phyloP scores from a whole-genome alignment of 92 coral and sea anemone genomes.

The Zoanthus solanderi region DNA sequence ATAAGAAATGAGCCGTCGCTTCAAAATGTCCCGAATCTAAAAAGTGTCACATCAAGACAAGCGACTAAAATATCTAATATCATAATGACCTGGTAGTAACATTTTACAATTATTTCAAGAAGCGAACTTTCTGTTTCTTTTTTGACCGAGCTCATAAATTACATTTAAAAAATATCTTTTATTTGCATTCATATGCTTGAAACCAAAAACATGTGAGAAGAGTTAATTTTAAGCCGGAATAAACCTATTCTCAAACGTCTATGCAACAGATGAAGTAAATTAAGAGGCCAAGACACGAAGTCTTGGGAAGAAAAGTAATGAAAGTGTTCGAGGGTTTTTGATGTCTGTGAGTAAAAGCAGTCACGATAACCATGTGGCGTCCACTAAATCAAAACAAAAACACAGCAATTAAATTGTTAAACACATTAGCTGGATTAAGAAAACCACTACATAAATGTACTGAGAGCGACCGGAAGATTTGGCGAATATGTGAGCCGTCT shows the following conservation, averaged over 20 bases:
- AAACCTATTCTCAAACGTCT: neutral
- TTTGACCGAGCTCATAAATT: neutral
- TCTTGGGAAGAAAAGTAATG: neutral
- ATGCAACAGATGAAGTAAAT: neutral
- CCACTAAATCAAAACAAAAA: conserved; percentile 13
- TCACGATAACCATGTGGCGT: neutral
- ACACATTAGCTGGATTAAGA: conserved; percentile 14
- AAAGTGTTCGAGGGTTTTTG: conserved; percentile 6
- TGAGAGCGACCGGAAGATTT: neutral
- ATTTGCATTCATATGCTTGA: neutral
- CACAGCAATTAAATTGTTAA: neutral
- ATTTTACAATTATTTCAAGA: too few species aligned
- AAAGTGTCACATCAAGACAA: neutral
- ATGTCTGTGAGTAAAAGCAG: neutral
- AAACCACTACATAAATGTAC: conserved; percentile 1
- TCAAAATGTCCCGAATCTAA: too few species aligned
- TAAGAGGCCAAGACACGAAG: conserved; percentile 13
- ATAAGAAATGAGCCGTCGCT: too few species aligned
- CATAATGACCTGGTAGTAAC: too few species aligned
- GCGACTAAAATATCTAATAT: neutral
- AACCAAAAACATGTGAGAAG: neutral
- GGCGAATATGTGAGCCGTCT: neutral
- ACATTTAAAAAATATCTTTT: neutral
- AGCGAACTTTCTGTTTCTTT: neutral
- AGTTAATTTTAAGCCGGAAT: neutral